Evolutionary conservation across 1,140 invertebrate genomes (phyloP).

Genomic region (Cydia amplana): DNA sequence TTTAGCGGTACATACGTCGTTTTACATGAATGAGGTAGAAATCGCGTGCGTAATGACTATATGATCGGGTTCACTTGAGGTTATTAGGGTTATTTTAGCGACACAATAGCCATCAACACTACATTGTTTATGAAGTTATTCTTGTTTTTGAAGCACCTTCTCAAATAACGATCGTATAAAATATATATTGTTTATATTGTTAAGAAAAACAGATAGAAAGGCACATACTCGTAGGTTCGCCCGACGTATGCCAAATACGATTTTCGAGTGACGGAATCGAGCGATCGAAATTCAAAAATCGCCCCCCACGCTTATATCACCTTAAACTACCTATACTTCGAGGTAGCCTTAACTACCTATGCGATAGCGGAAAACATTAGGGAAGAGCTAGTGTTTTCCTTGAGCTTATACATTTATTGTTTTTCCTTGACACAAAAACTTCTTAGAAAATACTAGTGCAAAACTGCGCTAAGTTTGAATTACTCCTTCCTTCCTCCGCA

Average conservation of each 20-base stretch:
- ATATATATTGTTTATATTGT: background rate
- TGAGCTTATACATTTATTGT: background rate
- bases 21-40: background rate
- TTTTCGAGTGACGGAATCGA: too few relatives aligned
- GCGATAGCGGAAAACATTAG: background rate
- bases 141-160: too few relatives aligned
- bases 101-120: background rate
- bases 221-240: too few relatives aligned
- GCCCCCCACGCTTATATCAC: too few relatives aligned
- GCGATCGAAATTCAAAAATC: too few relatives aligned
- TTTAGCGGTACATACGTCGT: background rate
- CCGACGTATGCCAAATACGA: too few relatives aligned
- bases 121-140: background rate
- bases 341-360: too few relatives aligned
- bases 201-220: too few relatives aligned
- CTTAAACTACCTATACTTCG: too few relatives aligned
- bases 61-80: conserved; percentile 47
- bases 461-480: background rate
- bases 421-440: background rate
- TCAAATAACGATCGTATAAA: background rate
- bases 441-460: background rate
- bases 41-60: conserved; percentile 17
- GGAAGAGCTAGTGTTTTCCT: background rate
- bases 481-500: background rate
- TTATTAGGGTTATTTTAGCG: conserved; percentile 53